Evolutionary conservation across 2,888 invertebrate genomes (phyloP).

Genomic region (Gymnoscelis rufifasciata): DNA sequence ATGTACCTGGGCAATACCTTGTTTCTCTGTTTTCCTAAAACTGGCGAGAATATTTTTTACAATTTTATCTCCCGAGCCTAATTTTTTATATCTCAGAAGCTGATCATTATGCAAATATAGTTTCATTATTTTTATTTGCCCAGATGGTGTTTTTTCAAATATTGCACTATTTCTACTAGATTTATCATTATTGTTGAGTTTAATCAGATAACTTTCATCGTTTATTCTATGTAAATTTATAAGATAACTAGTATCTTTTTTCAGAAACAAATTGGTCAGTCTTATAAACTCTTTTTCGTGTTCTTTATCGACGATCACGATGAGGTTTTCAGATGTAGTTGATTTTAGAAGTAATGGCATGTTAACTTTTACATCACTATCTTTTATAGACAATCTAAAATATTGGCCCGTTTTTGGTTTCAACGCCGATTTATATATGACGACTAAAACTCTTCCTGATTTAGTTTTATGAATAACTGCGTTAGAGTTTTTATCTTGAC

Average conservation of each 20-base stretch:
- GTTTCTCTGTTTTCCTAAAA: constrained; percentile 24
- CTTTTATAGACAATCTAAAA: constrained; percentile 39
- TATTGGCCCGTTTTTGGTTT: constrained; percentile 16
- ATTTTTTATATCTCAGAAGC: background rate
- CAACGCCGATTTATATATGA: constrained; percentile 26
- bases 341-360: constrained; percentile 42
- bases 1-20: background rate
- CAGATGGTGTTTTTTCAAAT: constrained; percentile 44
- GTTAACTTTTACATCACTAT: constrained; percentile 26
- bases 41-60: constrained; percentile 34
- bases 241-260: constrained; percentile 32
- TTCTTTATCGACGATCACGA: constrained; percentile 56
- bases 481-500: constrained; percentile 27
- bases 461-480: constrained; percentile 35
- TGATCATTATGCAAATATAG: constrained; percentile 4
- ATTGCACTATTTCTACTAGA: constrained; percentile 36
- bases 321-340: constrained; percentile 48
- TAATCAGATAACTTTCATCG: constrained; percentile 42
- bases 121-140: constrained; percentile 45
- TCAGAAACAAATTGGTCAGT: constrained; percentile 33
- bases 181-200: constrained; percentile 33
- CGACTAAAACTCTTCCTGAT: constrained; percentile 32
- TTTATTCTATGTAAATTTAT: constrained; percentile 39
- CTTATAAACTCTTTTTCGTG: constrained; percentile 45
- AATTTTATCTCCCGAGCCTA: constrained; percentile 21